A percentile compares a stretch with the other conserved stretches of the same genome.
Evolutionary conservation across 2,113 vertebrate species (phyloP).

Genomic region (Serilophus lunatus): DNA sequence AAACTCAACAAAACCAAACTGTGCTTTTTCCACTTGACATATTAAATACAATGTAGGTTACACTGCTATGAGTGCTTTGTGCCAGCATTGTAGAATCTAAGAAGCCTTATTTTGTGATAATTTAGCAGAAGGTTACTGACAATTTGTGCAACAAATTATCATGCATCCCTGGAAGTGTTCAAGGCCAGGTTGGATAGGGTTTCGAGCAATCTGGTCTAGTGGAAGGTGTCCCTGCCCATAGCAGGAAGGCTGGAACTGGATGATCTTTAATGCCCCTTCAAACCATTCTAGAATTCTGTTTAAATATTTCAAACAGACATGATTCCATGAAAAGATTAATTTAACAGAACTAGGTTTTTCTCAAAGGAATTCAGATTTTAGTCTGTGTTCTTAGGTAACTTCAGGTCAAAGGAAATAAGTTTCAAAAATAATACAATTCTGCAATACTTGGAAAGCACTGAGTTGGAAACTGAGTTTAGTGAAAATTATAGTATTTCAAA

Average conservation of each 20-base stretch:
- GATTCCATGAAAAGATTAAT: constrained; percentile 14
- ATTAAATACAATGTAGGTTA: not conserved
- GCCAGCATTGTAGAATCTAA: not conserved
- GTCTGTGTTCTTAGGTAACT: constrained; percentile 67
- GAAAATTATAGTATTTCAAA: constrained; percentile 83
- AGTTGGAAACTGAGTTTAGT: constrained; percentile 76
- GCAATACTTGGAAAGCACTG: constrained; percentile 67
- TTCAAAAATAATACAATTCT: constrained; percentile 79
- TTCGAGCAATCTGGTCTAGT: not conserved
- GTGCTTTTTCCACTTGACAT: constrained; percentile 24
- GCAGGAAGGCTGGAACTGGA: not conserved
- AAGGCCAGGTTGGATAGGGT: not conserved
- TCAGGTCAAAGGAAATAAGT: constrained; percentile 74
- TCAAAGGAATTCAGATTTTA: constrained; percentile 47
- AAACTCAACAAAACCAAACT: not conserved
- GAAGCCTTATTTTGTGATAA: not conserved
- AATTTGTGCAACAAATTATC: not conserved
- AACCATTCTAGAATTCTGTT: not conserved
- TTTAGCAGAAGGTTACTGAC: not conserved
- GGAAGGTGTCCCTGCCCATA: not conserved
- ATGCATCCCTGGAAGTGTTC: not conserved
- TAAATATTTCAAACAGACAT: not conserved
- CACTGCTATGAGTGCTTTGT: not conserved
- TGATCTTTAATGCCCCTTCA: not conserved
- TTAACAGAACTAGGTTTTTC: constrained; percentile 16